Percentiles rank a stretch among this genome's conserved stretches.
These are phyloP conservation scores for Chaetodon trifasciatus DNA, from an alignment of 2,797 vertebrate genomes.

Conservation along the genomic window DNA sequence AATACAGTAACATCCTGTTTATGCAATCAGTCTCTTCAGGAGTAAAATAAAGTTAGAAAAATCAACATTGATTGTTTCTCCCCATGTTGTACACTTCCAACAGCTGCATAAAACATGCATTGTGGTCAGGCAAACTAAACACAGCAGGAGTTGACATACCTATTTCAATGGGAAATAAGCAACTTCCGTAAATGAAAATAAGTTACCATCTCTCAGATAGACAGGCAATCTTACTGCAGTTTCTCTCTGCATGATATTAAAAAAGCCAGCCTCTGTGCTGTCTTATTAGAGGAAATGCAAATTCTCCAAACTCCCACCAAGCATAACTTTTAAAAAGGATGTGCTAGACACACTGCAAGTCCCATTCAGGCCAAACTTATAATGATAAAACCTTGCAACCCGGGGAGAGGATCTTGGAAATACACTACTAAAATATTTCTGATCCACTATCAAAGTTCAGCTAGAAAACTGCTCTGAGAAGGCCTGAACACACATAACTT, in stretches of 20 bases:
- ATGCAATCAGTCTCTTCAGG: constrained; percentile 1
- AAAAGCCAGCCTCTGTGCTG: constrained; percentile 23
- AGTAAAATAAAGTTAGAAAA: constrained; percentile 24
- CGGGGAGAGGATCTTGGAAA: constrained; percentile 41
- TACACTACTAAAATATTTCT: constrained; percentile 37
- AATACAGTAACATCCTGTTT: constrained; percentile 7
- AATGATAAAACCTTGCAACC: constrained; percentile 57
- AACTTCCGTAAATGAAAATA: constrained; percentile 22
- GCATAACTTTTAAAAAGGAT: constrained; percentile 61
- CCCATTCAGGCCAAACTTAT: constrained; percentile 50
- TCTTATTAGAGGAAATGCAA: constrained; percentile 60
- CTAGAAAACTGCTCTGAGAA: constrained; percentile 34
- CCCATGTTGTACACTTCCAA: neutral
- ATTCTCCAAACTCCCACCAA: constrained; percentile 50
- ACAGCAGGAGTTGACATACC: constrained; percentile 6
- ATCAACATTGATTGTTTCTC: constrained; percentile 20
- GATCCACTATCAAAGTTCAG: constrained; percentile 45
- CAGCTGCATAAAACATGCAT: constrained; percentile 22
- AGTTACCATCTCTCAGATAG: constrained; percentile 8
- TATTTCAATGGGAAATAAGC: constrained; percentile 33
- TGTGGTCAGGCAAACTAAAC: constrained; percentile 8
- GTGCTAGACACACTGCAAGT: constrained; percentile 38
- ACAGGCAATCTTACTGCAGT: neutral
- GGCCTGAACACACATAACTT: constrained; percentile 46
- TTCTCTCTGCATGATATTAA: constrained; percentile 27